Evolutionary conservation across 2,888 invertebrate genomes (phyloP), one percentile per base, ranked within the genome.

Genomic region (Megamerina dolium): DNA sequence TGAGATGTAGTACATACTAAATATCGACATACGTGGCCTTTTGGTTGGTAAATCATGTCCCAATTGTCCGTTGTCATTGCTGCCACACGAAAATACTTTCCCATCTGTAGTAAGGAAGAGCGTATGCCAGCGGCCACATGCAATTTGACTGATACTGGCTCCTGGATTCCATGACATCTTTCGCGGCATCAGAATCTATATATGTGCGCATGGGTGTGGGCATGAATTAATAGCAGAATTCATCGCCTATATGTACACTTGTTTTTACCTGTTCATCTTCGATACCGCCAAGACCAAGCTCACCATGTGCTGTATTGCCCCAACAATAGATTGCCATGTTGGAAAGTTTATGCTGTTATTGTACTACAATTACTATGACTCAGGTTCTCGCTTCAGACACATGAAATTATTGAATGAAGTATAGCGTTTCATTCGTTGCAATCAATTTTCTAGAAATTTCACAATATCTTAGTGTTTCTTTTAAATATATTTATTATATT

Each of bases 21-120:
- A 77, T 60, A 64, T 50, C 60, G 75, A 80, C 79, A 75, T 78
- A 82, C 81, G 79, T 74, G 82, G 78, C 74, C 79, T 74, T 75
- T 79, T 81, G 60, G 77, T 75, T 32, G 80, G 74, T 58, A 77
- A 73, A 23, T 77, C 75, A 61, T 86, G 86, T 5, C 95, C 96
- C 41, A 97, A 77, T 68, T 97, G 96, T 2, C 92, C 90, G 59
- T 81, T 81, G 61, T 93, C 92, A 75, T 97, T 97, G 64, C 79
- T 87, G 2, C 97, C 97, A 75, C 94, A 95, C 2, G 92, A 85
- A 71, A 82, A 93, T 5, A 95, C 75, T 58, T 83, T 78, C 9
- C 95, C 94, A 63, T 81, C 79, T 45, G 75, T 74, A 1, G 87
- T 83, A 1, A 92, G 74, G 51, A 92, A 78, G 12, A 94, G 66